phyloP scores from a whole-genome alignment of 2,797 vertebrate genomes.

The Liparis tanakae region DNA sequence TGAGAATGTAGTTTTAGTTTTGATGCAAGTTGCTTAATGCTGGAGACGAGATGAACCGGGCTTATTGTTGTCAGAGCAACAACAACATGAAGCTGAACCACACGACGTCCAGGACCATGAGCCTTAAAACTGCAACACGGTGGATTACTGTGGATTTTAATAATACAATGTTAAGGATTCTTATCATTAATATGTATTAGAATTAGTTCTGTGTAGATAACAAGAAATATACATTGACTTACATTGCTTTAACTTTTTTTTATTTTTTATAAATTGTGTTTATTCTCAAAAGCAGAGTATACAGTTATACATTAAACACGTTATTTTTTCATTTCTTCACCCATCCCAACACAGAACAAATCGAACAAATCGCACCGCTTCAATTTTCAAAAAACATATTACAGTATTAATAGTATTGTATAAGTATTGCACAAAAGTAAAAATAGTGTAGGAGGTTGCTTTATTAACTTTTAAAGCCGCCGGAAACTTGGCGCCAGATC shows the following conservation, averaged over 20 bases:
- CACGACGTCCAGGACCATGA: background rate
- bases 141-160: background rate
- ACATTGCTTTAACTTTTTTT: no score
- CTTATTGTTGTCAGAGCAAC: background rate
- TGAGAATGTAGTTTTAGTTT: background rate
- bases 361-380: no score
- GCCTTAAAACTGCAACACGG: background rate
- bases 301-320: no score
- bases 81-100: background rate
- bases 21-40: background rate
- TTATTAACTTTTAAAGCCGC: background rate
- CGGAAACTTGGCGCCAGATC: background rate
- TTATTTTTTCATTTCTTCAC: no score
- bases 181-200: background rate
- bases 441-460: no score
- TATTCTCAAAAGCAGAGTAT: no score
- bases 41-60: background rate
- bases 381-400: no score
- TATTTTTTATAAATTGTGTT: no score
- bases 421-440: no score
- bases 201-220: background rate
- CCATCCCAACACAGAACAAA: no score
- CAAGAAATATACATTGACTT: background rate
- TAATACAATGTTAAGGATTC: background rate
- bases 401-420: no score